phyloP scores from a whole-genome alignment of 2,113 vertebrate species.

The Melanostigma gelatinosum region DNA sequence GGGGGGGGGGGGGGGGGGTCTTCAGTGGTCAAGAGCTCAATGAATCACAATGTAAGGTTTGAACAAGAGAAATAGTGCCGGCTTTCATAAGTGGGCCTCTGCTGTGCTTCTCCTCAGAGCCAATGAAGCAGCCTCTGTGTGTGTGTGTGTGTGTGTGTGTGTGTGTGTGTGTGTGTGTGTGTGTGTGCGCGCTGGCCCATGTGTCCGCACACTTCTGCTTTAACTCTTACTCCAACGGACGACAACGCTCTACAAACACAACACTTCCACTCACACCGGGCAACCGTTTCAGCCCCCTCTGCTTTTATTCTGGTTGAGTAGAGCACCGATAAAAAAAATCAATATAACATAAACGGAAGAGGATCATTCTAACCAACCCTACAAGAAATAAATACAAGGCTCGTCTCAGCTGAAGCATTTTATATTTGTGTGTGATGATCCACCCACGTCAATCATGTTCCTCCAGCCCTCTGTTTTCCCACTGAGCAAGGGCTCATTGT shows the following conservation, averaged over 20 bases:
- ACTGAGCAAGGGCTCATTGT: conserved; percentile 89
- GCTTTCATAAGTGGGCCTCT: conserved; percentile 67
- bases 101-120: conserved; percentile 46
- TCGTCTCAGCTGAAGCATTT: neutral
- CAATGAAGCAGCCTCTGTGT: conserved; percentile 45
- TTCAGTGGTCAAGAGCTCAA: conserved; percentile 67
- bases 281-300: conserved; percentile 12
- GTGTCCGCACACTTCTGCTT: conserved; percentile 18
- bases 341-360: neutral
- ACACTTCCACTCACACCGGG: conserved; percentile 22
- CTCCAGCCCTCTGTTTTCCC: conserved; percentile 93
- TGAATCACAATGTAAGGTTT: conserved; percentile 67
- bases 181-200: neutral
- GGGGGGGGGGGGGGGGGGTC: conserved; percentile 37
- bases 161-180: neutral
- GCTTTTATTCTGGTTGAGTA: neutral
- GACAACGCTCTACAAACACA: conserved; percentile 2
- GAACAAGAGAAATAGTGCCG: conserved; percentile 62
- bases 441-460: conserved; percentile 94
- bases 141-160: neutral
- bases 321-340: conserved; percentile 5
- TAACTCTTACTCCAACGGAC: conserved; percentile 12
- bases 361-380: neutral
- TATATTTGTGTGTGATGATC: conserved; percentile 4
- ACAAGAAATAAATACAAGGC: neutral